Conservation (phyloP, 2,888 invertebrate genomes). For the Latrodectus hesperus region DNA sequence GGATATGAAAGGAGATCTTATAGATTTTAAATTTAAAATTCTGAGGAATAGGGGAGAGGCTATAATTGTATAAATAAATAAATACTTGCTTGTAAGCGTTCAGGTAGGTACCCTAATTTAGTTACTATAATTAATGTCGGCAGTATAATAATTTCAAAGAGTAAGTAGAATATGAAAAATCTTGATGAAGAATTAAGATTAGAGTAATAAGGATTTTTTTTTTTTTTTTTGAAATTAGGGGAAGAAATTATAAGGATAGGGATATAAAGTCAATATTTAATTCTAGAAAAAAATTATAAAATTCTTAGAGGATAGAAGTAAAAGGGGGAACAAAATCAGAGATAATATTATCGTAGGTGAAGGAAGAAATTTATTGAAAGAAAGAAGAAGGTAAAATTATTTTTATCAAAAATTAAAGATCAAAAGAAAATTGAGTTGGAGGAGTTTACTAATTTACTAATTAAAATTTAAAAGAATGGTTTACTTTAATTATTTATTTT, state of each 20-base stretch:
- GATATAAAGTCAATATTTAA: neutral
- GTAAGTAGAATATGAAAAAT: constrained; percentile 6
- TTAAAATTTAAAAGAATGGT: too few relatives aligned
- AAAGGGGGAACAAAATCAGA: too few relatives aligned
- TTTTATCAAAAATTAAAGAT: constrained; percentile 29
- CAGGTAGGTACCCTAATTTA: constrained; percentile 11
- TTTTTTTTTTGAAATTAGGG: neutral
- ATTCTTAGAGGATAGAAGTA: neutral
- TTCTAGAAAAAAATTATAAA: neutral
- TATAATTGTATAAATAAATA: too few relatives aligned
- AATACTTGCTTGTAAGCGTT: neutral
- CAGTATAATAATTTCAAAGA: constrained; percentile 24
- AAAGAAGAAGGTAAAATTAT: neutral
- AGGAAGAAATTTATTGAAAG: too few relatives aligned
- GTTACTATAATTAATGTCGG: constrained; percentile 18
- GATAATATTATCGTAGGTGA: too few relatives aligned
- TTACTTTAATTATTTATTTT: too few relatives aligned
- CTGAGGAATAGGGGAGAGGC: too few relatives aligned
- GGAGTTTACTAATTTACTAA: too few relatives aligned
- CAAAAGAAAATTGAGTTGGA: neutral
- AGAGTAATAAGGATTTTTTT: neutral
- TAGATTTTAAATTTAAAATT: too few relatives aligned
- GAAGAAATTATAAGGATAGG: constrained; percentile 9
- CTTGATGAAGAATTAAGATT: neutral
- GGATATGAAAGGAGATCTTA: too few relatives aligned